A percentile compares a stretch with the other conserved stretches of the same genome.
phyloP scores from a whole-genome alignment of 2,113 vertebrate species.

The Sorex araneus region DNA sequence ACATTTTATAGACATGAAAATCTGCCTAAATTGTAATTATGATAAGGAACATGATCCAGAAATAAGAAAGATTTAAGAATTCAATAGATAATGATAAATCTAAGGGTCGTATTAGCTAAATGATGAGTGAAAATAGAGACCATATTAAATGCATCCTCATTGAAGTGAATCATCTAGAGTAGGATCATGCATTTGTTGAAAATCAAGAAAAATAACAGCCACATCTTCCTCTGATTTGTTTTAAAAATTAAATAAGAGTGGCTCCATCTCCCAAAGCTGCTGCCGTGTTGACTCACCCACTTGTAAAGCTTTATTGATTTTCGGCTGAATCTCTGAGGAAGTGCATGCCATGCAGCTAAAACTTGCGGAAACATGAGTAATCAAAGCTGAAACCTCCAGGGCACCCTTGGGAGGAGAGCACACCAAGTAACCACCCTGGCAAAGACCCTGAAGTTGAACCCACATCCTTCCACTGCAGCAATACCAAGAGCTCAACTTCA shows the following conservation, averaged over 20 bases:
- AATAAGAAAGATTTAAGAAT: conserved; percentile 26
- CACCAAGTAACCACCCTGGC: too few relatives aligned
- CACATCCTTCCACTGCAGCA: too few relatives aligned
- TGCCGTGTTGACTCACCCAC: too few relatives aligned
- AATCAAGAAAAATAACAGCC: background rate
- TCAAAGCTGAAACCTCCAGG: too few relatives aligned
- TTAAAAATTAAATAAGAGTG: background rate
- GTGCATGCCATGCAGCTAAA: too few relatives aligned
- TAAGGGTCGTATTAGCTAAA: background rate
- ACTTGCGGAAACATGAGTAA: too few relatives aligned
- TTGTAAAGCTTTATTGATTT: too few relatives aligned
- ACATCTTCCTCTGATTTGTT: background rate
- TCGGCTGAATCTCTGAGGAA: too few relatives aligned
- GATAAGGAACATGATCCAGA: background rate
- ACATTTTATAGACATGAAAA: background rate
- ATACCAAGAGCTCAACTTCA: too few relatives aligned
- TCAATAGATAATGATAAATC: background rate
- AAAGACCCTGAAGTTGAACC: too few relatives aligned
- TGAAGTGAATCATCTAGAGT: background rate
- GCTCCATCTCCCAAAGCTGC: too few relatives aligned
- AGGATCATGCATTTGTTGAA: background rate
- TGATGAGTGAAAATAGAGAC: background rate
- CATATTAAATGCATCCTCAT: background rate
- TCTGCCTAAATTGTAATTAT: background rate
- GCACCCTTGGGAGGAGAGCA: too few relatives aligned